These are phyloP conservation scores for Malurus alboscapulatus DNA, from an alignment of 2,113 vertebrate species.

Conservation along the genomic window DNA sequence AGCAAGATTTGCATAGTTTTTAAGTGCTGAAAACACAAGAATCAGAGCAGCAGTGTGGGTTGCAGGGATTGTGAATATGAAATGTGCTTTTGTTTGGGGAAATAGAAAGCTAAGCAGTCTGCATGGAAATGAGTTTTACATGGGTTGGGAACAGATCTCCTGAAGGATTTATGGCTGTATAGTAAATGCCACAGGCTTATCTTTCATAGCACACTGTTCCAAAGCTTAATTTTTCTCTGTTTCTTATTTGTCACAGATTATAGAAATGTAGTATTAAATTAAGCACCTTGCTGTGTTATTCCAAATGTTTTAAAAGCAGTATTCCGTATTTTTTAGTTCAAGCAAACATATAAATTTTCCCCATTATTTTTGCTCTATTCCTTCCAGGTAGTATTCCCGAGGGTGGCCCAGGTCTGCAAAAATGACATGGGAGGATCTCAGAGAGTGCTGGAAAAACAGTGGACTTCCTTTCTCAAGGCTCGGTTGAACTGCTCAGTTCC, in stretches of 20 bases:
- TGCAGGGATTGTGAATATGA: constrained; percentile 63
- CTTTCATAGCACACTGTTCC: constrained; percentile 69
- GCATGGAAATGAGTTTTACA: constrained; percentile 80
- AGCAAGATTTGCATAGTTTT: constrained; percentile 43
- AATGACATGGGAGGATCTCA: constrained; percentile 96
- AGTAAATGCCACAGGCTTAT: constrained; percentile 78
- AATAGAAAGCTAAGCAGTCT: constrained; percentile 77
- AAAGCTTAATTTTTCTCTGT: constrained; percentile 49
- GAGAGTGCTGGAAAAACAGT: constrained; percentile 96
- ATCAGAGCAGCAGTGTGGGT: constrained; percentile 46
- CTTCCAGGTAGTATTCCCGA: constrained; percentile 91
- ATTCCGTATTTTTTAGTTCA: not conserved
- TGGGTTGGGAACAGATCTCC: constrained; percentile 72
- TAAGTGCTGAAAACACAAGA: constrained; percentile 50
- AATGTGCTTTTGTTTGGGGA: constrained; percentile 77
- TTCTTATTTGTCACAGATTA: constrained; percentile 64
- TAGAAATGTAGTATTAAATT: constrained; percentile 66
- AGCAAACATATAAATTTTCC: constrained; percentile 1
- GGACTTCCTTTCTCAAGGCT: constrained; percentile 97
- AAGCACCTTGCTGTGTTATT: constrained; percentile 42
- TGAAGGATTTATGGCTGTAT: constrained; percentile 75
- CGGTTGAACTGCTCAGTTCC: constrained; percentile 97
- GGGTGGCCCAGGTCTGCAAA: constrained; percentile 95
- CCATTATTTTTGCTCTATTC: not conserved
- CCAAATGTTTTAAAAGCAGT: constrained; percentile 6